Evolutionary conservation across 1,140 invertebrate species (phyloP), one percentile per base, ranked within the genome.

Genomic region (Schlechtendalia chinensis): DNA sequence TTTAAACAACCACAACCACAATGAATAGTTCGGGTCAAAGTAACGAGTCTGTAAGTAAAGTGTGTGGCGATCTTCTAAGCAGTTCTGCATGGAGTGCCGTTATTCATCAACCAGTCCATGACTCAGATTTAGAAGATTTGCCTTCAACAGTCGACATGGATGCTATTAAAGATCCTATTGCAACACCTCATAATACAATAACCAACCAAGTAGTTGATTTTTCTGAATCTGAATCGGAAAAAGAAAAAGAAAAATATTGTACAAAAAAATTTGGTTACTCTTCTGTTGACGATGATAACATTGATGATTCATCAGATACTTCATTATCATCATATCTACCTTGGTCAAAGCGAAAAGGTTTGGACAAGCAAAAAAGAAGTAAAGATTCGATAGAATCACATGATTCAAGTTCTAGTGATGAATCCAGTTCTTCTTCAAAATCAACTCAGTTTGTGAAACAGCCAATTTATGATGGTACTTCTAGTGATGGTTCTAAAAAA

Each of bases 111-210:
- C 85, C 85, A 50, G 85, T 84, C 65, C 85, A 86, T 75, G 86
- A 86, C 80, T 86, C 86, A 19, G 86, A 87, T 79, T 85, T 85
- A 32, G 85, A 86, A 77, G 85, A 87, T 32, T 83, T 87, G 24
- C 86, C 86, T 19, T 87, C 86, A 16, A 87, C 86, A 19, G 86
- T 87, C 17, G 86, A 87, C 75, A 87, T 87, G 82, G 86, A 87
- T 83, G 87, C 87, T 65, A 87, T 87, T 79, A 85, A 87, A 83
- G 86, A 86, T 82, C 75, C 75, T 45, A 79, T 63, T 24, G 16
- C 39, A n/a, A 82, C 75, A 82, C 79, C 47, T 39, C 58, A 79
- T 27, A 79, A 79, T 47, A 79, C 75, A 14, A 47, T 79, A 79
- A 63, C 24, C 56, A 81, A 82, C n/a, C 65, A 83, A 72, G 59